Conservation (phyloP, 1,140 invertebrate species). For the Lepidotrigona ventralis region DNA sequence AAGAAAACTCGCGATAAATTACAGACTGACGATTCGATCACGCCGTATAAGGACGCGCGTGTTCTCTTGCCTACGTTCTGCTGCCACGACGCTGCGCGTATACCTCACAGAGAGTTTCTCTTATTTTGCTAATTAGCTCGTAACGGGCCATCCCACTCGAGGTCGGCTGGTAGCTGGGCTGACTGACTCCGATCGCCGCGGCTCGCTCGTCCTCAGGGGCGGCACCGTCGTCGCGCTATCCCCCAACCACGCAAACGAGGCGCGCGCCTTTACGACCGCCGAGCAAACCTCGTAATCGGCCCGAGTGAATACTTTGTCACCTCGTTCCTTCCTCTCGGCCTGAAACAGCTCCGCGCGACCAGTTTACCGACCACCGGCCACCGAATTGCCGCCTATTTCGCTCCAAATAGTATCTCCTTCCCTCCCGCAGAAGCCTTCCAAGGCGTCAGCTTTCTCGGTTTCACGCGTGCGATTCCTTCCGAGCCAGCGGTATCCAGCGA, state of each 20-base stretch:
- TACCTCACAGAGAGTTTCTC: slow-evolving; percentile 58
- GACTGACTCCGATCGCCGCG: neutral
- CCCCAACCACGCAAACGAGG: slow-evolving; percentile 16
- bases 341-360: neutral
- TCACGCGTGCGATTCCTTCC: neutral
- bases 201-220: slow-evolving; percentile 39
- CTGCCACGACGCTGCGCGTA: slow-evolving; percentile 28
- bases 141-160: slow-evolving; percentile 63
- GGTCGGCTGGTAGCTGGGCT: slow-evolving; percentile 20
- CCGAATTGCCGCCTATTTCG: slow-evolving; percentile 54
- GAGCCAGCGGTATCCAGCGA: slow-evolving; percentile 19
- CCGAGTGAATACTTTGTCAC: slow-evolving; percentile 62
- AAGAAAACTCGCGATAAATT: slow-evolving; percentile 57
- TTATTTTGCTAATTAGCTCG: slow-evolving; percentile 72
- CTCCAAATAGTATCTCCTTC: slow-evolving; percentile 31
- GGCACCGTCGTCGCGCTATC: slow-evolving; percentile 28
- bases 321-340: slow-evolving; percentile 11
- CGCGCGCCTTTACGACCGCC: slow-evolving; percentile 58
- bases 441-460: neutral
- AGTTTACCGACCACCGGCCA: slow-evolving; percentile 20
- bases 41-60: slow-evolving; percentile 55
- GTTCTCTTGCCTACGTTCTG: slow-evolving; percentile 52
- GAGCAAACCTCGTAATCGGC: slow-evolving; percentile 44
- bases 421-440: too few relatives aligned
- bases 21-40: slow-evolving; percentile 61